Evolutionary conservation across 2,797 vertebrate species (phyloP), one percentile per base, ranked within the genome.

Genomic region (Erpetoichthys calabaricus): DNA sequence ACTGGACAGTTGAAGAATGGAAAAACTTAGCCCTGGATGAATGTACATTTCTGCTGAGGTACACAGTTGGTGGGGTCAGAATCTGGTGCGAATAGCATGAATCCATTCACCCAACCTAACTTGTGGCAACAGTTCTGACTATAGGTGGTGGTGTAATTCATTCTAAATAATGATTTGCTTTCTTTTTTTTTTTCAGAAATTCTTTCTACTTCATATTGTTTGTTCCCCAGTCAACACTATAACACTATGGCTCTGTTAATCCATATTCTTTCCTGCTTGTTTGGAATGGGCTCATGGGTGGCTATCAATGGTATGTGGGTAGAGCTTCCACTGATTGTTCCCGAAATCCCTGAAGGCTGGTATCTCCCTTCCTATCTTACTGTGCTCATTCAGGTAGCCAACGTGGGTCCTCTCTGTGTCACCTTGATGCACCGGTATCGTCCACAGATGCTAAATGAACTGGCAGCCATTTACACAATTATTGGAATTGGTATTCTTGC

Each of bases 301-400:
- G 86, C 89, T 63, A 89, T 91, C 73, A 91, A 91, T 3, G 88
- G 88, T 8, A 79, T 91, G 75, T 91, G 89, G 89, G 89, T 91
- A 63, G 88, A 91, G 68, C 80, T 91, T 4, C 89, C 89, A 2
- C 67, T 91, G 49, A 49, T 91, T 0, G 88, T 89, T 10, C 61
- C 64, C 1, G 7, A 59, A 3, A 75, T 82, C 56, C 83, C 84
- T 0, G 89, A 91, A 63, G 55, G 63, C 10, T 91, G 89, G 89
- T 64, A 67, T 65, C 77, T 91, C 46, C 88, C 89, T 2, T 88
- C 89, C 7, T 89, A 86, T 77, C 83, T 91, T 57, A 90, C 86
- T 3, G 68, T 91, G 57, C 75, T 91, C 66, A 87, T 89, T 72
- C 89, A 91, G 70, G 76, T 86, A 73, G 89, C 88, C 60, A 91